These are phyloP conservation scores for Oryctolagus cuniculus DNA, from an alignment of 2,113 vertebrate species.

Conservation along the genomic window mOryCun1.1 NC_091432.1:5631501-5632000, in stretches of 20 bases:
- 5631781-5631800: not conserved
- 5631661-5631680: not conserved
- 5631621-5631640: not conserved
- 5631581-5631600: not conserved
- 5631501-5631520: no score
- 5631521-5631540: accelerated
- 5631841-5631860: not conserved
- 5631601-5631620: no score
- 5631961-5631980: not conserved
- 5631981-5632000: not conserved
- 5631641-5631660: not conserved
- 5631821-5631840: not conserved
- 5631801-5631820: no score
- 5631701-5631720: not conserved
- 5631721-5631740: not conserved
- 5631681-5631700: accelerated
- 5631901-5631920: not conserved
- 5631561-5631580: not conserved
- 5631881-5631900: not conserved
- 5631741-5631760: accelerated
- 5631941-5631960: not conserved
- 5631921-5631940: not conserved
- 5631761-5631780: not conserved
- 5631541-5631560: not conserved
- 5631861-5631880: not conserved